Conservation (phyloP, 2,797 vertebrate genomes). For the Urophycis tenuis region DNA sequence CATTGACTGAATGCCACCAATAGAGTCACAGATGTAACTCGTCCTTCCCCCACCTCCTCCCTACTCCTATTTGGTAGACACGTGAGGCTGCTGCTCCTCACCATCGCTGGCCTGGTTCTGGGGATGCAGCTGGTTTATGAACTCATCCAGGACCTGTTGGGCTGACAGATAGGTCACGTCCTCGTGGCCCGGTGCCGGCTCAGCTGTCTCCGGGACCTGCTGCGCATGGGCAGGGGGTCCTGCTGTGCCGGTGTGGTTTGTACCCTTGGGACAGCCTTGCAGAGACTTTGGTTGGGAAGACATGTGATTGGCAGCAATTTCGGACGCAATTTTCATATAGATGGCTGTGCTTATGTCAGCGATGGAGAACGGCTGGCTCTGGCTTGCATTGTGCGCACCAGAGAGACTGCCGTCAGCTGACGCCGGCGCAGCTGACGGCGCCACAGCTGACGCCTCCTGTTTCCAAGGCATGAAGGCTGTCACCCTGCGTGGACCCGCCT, state of each 20-base stretch:
- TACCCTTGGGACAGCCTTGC: conserved; percentile 20
- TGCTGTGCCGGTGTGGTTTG: conserved; percentile 27
- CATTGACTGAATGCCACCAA: neutral
- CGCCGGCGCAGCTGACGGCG: conserved; percentile 22
- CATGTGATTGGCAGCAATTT: conserved; percentile 41
- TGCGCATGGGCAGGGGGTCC: neutral
- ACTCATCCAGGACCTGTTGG: conserved; percentile 68
- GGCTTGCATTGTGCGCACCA: conserved; percentile 26
- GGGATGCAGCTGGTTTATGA: conserved; percentile 63
- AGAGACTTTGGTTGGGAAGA: conserved; percentile 42
- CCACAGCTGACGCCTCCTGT: conserved; percentile 33
- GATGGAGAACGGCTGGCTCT: conserved; percentile 51
- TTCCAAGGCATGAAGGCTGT: conserved; percentile 65
- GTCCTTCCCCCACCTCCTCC: neutral
- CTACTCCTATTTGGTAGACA: conserved; percentile 25
- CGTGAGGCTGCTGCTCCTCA: conserved; percentile 30
- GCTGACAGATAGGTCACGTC: conserved; percentile 61
- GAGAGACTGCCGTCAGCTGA: conserved; percentile 20
- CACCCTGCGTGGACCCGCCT: conserved; percentile 42
- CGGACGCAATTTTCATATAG: conserved; percentile 53
- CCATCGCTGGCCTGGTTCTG: conserved; percentile 38
- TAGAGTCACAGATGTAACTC: neutral
- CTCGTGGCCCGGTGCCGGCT: conserved; percentile 38
- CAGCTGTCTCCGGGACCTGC: conserved; percentile 21
- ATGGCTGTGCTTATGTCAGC: conserved; percentile 53